Conservation (phyloP, 2,888 invertebrate genomes). For the Mimas tiliae region DNA sequence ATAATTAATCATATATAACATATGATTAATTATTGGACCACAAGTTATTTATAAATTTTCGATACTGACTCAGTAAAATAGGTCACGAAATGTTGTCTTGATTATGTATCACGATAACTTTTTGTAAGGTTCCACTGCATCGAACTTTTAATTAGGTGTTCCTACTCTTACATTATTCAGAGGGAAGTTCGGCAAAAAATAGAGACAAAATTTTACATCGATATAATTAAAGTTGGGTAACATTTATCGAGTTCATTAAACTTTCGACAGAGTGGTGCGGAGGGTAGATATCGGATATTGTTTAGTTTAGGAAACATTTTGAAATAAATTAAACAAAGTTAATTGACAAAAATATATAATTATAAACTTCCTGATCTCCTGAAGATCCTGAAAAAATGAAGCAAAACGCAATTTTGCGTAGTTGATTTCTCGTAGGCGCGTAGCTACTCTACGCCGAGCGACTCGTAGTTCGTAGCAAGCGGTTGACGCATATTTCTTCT, state of each 20-base stretch:
- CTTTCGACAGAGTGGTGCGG: neutral
- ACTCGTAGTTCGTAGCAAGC: neutral
- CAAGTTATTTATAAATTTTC: too few relatives aligned
- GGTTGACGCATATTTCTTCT: neutral
- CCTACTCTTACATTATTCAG: constrained; percentile 40
- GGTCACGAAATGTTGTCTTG: too few relatives aligned
- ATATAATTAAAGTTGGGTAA: constrained; percentile 16
- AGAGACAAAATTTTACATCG: constrained; percentile 17
- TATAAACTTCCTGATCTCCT: neutral
- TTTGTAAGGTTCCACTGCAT: constrained; percentile 28
- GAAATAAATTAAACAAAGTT: neutral
- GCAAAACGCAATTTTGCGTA: neutral
- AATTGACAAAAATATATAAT: neutral
- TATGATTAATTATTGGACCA: too few relatives aligned
- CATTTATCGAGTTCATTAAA: constrained; percentile 19
- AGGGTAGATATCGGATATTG: neutral
- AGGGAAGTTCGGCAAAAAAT: constrained; percentile 3
- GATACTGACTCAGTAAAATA: too few relatives aligned
- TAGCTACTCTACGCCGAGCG: neutral
- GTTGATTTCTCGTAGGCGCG: neutral
- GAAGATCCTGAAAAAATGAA: neutral
- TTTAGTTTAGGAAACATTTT: neutral
- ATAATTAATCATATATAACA: too few relatives aligned
- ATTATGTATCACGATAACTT: neutral
- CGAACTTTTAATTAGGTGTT: constrained; percentile 47